phyloP scores from a whole-genome alignment of 1,140 invertebrate species.

The Lasaia peninsularis region DNA sequence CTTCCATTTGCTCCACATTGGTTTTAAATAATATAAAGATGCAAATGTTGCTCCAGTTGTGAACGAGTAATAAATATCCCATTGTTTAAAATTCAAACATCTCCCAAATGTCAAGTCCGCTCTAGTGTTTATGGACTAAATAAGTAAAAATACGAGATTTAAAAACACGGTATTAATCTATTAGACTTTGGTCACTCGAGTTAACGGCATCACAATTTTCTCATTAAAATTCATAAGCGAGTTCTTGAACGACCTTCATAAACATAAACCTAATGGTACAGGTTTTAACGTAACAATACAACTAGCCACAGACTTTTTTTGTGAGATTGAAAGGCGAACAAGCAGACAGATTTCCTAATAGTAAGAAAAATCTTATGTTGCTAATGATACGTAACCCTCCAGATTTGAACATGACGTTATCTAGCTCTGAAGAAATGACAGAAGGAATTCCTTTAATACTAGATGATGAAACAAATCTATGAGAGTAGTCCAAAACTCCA shows the following conservation, averaged over 20 bases:
- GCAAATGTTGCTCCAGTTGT: background rate
- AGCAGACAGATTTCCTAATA: conserved; percentile 6
- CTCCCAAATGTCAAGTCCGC: background rate
- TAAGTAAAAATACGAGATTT: background rate
- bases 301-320: background rate
- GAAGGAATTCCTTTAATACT: too few species aligned
- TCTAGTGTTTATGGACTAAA: background rate
- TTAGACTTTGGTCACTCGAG: conserved; percentile 5
- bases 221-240: conserved; percentile 26
- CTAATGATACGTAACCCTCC: too few species aligned
- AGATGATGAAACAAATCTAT: too few species aligned
- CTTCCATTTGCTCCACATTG: too few species aligned
- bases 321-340: background rate
- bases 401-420: too few species aligned
- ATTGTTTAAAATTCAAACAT: background rate
- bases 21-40: too few species aligned
- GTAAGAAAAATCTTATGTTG: too few species aligned
- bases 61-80: background rate
- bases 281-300: conserved; percentile 17
- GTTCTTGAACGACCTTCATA: conserved; percentile 30
- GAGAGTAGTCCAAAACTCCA: too few species aligned
- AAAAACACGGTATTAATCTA: background rate
- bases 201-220: conserved; percentile 19
- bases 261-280: conserved; percentile 23
- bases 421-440: too few species aligned